Base-by-base conservation (phyloP, 1,140 invertebrate genomes). In the Drosophila bocqueti region DNA sequence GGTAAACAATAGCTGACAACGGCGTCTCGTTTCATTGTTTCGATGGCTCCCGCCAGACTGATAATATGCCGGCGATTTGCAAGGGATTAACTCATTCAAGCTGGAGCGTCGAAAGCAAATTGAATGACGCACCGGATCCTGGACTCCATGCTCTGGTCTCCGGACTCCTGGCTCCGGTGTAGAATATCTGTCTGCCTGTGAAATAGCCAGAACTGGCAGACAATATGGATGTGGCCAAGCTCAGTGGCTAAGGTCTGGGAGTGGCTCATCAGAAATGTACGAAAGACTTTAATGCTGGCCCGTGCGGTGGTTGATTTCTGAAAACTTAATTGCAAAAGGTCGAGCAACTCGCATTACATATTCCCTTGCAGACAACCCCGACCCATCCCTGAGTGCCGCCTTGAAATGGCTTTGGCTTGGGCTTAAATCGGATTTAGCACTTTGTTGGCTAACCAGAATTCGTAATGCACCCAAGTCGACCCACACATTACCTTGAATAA, bases 371-470 rank as follows among this genome's bases (percentile, higher is more conserved):
- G 46, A 29, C 59, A 10, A 50, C 16, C 38, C 42, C 52, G 21
- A 26, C 42, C 40, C 40, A 16, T 29, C 26, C 36, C 64, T n/a
- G 61, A 59, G 63, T 42, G 58, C 38, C 36, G 16, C 59, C 49
- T 43, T 55, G 50, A 36, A 45, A 72, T 60, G 55, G 52, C 65
- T 66, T 21, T 52, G 38, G 45, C 67, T 76, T 67, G 55, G 49
- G 75, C 59, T 79, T 72, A 87, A 87, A 89, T 87, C 84, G 84
- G 83, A 87, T 89, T 89, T 87, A 71, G 67, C 80, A 87, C 83
- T 89, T 76, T 89, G 83, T 54, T 73, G 79, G 66, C 59, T 59
- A 79, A 64, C 76, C 75, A 79, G 76, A 79, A 78, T 78, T 59
- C 46, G 47, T 67, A 80, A 80, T 77, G 63, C 75, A 60, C 47